These are phyloP conservation scores for Myrmophylax atrothorax DNA, from an alignment of 2,113 vertebrate species.

Conservation along the genomic window DNA sequence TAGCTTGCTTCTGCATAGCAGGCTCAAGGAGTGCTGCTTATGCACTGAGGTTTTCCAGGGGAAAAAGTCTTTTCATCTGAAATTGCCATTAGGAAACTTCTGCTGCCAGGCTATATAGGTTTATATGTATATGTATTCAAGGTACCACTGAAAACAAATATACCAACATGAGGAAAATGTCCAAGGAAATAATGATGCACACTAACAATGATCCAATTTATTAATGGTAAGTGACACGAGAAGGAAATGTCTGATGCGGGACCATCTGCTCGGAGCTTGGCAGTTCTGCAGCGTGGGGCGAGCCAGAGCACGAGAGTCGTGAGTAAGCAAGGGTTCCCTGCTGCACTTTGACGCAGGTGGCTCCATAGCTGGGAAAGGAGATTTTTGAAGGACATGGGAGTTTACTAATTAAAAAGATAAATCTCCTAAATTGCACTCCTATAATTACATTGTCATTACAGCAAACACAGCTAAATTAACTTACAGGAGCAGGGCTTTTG, in stretches of 20 bases:
- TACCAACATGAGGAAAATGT: not conserved
- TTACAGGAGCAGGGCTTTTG: constrained; percentile 17
- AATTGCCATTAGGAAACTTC: not conserved
- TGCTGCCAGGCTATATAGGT: not conserved
- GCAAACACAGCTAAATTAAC: constrained; percentile 8
- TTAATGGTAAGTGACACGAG: constrained; percentile 41
- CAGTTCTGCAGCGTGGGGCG: not conserved
- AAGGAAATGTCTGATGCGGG: not conserved
- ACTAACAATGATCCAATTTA: constrained; percentile 38
- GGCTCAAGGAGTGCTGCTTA: not conserved
- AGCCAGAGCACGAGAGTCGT: not conserved
- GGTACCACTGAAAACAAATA: not conserved
- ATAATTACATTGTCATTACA: constrained; percentile 41
- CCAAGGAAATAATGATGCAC: not conserved
- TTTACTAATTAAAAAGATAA: constrained; percentile 67
- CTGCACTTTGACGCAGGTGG: constrained; percentile 62
- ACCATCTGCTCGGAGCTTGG: constrained; percentile 61
- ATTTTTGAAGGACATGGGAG: constrained; percentile 54
- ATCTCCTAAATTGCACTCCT: constrained; percentile 41
- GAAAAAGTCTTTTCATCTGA: not conserved
- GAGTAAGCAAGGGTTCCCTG: constrained; percentile 3
- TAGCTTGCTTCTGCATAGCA: not conserved
- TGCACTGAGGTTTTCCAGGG: not conserved
- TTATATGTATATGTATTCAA: not conserved
- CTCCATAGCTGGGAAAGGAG: constrained; percentile 12